These are phyloP conservation scores for Thecocarcelia acutangulata DNA, from an alignment of 2,888 invertebrate species.

Conservation along the genomic window DNA sequence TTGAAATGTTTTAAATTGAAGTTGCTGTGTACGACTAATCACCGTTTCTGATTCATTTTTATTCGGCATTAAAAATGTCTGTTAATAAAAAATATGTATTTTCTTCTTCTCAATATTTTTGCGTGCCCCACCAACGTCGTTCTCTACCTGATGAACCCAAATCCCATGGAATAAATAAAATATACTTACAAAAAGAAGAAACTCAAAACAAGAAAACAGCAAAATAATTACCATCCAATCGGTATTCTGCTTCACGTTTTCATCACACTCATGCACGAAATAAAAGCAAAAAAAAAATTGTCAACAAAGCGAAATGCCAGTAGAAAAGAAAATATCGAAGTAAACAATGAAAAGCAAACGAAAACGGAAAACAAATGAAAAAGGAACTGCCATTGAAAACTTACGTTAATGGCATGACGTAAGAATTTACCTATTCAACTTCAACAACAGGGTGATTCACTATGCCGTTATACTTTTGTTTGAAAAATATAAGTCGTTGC, in stretches of 20 bases:
- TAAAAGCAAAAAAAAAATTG: constrained; percentile 43
- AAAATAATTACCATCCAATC: constrained; percentile 45
- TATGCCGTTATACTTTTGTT: not conserved
- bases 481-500: not conserved
- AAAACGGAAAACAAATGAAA: not conserved
- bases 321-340: constrained; percentile 53
- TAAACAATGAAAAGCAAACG: constrained; percentile 38
- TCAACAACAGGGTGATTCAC: constrained; percentile 11
- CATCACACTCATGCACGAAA: constrained; percentile 30
- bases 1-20: constrained; percentile 61
- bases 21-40: constrained; percentile 64
- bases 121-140: constrained; percentile 50
- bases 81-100: constrained; percentile 53
- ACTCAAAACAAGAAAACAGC: constrained; percentile 25
- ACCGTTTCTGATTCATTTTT: constrained; percentile 65
- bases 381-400: not conserved
- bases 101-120: constrained; percentile 50
- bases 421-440: not conserved
- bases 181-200: constrained; percentile 41
- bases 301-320: constrained; percentile 67
- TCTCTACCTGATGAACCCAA: constrained; percentile 25
- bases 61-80: constrained; percentile 59
- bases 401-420: not conserved
- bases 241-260: constrained; percentile 35
- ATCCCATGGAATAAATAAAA: constrained; percentile 6